phyloP scores from a whole-genome alignment of 2,888 invertebrate species.

The Calameuta pallipes region DNA sequence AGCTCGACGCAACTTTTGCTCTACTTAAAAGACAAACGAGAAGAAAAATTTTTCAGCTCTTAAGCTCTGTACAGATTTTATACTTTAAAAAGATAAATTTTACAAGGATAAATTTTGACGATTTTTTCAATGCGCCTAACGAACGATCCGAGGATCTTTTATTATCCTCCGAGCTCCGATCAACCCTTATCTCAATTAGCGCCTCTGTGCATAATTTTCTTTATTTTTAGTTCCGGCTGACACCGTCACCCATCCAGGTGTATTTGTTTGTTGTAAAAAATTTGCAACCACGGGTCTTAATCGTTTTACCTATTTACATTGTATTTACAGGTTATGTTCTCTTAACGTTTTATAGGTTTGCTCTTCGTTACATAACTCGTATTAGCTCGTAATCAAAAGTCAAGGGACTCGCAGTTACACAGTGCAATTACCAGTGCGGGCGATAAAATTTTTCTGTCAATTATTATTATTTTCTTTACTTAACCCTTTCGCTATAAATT shows the following conservation, averaged over 20 bases:
- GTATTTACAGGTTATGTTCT: constrained; percentile 31
- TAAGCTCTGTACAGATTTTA: neutral
- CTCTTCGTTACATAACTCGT: neutral
- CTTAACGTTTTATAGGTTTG: neutral
- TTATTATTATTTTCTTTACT: neutral
- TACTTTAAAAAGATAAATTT: neutral
- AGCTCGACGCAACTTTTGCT: neutral
- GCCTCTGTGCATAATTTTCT: neutral
- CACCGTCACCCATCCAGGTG: constrained; percentile 10
- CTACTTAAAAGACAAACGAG: neutral
- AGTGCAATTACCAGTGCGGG: neutral
- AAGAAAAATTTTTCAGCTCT: neutral
- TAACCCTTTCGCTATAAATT: neutral
- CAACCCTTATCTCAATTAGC: neutral
- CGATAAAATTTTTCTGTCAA: neutral
- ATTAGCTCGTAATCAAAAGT: neutral
- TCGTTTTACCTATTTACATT: constrained; percentile 27
- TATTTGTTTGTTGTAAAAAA: constrained; percentile 22
- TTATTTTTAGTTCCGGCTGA: neutral
- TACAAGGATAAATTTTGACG: neutral
- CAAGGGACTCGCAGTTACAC: neutral
- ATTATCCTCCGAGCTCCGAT: neutral
- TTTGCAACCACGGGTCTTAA: constrained; percentile 13
- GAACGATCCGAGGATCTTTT: neutral
- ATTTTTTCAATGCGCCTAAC: neutral